Conservation (phyloP, 2,888 invertebrate genomes). For the Dorcus parallelipipedus region DNA sequence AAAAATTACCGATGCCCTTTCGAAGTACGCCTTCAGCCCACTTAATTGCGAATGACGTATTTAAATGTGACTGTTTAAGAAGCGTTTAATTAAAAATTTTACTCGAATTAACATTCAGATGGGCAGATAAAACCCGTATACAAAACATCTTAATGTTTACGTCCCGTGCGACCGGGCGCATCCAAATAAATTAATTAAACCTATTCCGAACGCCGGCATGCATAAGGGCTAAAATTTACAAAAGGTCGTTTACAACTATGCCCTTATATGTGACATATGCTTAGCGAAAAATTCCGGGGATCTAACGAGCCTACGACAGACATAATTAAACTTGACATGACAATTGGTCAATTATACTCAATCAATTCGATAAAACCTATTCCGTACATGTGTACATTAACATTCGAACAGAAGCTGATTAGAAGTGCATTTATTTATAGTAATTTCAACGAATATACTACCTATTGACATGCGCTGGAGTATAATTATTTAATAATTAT, state of each 20-base stretch:
- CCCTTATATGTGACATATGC: slow-evolving; percentile 21
- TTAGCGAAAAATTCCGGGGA: slow-evolving; percentile 17
- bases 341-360: slow-evolving; percentile 23
- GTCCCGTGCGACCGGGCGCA: neutral
- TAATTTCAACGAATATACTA: neutral
- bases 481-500: no score
- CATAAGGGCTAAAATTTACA: neutral
- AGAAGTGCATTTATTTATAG: neutral
- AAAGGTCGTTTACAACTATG: slow-evolving; percentile 1
- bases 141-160: neutral
- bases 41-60: neutral
- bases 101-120: neutral
- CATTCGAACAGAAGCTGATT: neutral
- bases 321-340: slow-evolving; percentile 21
- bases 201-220: neutral
- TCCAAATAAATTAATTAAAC: neutral
- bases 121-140: slow-evolving; percentile 1
- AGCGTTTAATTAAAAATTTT: neutral
- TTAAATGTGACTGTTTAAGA: neutral
- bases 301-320: slow-evolving; percentile 13
- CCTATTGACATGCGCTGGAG: neutral
- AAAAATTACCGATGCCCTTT: neutral
- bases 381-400: slow-evolving; percentile 1
- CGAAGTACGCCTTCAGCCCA: neutral
- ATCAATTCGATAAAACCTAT: slow-evolving; percentile 16